Evolutionary conservation across 2,888 invertebrate species (phyloP).

Genomic region (Anoncus sp.): DNA sequence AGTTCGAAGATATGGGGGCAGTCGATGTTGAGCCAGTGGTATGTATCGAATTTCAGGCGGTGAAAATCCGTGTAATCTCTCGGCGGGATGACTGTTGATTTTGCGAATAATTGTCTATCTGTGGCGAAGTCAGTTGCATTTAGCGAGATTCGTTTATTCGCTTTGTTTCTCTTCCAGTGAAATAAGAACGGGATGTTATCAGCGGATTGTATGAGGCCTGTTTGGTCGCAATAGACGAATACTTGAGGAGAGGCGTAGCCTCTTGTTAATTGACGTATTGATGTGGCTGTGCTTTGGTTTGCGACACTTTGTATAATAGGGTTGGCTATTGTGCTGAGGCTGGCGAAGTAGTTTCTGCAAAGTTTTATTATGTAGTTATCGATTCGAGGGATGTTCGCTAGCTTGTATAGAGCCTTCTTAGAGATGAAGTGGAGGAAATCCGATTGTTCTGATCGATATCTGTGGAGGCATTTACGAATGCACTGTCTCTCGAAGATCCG

Average conservation of each 20-base stretch:
- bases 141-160: conserved; percentile 27
- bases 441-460: conserved; percentile 1
- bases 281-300: not conserved
- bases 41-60: no score
- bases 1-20: no score
- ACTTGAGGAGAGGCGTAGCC: conserved; percentile 36
- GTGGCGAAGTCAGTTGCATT: not conserved
- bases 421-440: conserved; percentile 5
- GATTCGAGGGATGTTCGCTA: no score
- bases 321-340: no score
- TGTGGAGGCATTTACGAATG: not conserved
- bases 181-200: conserved; percentile 32
- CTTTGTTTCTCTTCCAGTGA: conserved; percentile 41
- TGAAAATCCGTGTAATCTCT: no score
- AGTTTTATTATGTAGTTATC: no score
- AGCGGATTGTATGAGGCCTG: conserved; percentile 24
- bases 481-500: conserved; percentile 54
- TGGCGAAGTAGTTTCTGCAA: no score
- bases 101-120: not conserved
- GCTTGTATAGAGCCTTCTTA: no score
- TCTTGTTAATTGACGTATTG: not conserved
- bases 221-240: conserved; percentile 24
- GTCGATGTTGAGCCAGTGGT: no score
- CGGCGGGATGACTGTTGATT: no score
- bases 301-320: not conserved